phyloP scores from a whole-genome alignment of 2,888 invertebrate species.

The Bugula neritina region DNA sequence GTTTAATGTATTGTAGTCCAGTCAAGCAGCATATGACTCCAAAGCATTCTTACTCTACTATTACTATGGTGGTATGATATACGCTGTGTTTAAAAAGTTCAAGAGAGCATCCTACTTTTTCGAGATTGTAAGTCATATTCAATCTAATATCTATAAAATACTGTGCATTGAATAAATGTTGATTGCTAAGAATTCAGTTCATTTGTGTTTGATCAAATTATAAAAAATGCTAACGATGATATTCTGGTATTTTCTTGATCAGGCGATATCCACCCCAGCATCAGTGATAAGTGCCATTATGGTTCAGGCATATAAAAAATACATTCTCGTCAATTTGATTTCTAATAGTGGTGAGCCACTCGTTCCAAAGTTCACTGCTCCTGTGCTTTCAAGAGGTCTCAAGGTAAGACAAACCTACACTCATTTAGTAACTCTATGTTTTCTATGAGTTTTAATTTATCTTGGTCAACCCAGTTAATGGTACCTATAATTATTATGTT shows the following conservation, averaged over 20 bases:
- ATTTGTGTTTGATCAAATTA: too few relatives aligned
- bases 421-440: too few relatives aligned
- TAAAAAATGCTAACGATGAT: too few relatives aligned
- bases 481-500: too few relatives aligned
- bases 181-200: too few relatives aligned
- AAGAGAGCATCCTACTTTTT: constrained; percentile 89
- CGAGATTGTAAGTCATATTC: constrained; percentile 67
- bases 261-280: constrained; percentile 80
- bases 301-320: constrained; percentile 95
- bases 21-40: constrained; percentile 61
- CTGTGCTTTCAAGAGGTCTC: constrained; percentile 66
- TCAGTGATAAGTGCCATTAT: constrained; percentile 82
- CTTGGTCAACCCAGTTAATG: too few relatives aligned
- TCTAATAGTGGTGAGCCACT: constrained; percentile 75
- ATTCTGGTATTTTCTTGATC: too few relatives aligned
- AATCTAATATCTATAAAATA: too few relatives aligned
- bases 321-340: constrained; percentile 82
- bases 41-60: constrained; percentile 88
- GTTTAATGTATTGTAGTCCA: background rate
- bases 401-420: constrained; percentile 43
- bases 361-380: constrained; percentile 85
- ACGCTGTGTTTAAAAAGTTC: constrained; percentile 84
- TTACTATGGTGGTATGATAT: constrained; percentile 97
- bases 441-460: too few relatives aligned
- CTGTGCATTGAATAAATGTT: too few relatives aligned